phyloP scores from a whole-genome alignment of 1,140 invertebrate species.

The Zaprionus capensis region DNA sequence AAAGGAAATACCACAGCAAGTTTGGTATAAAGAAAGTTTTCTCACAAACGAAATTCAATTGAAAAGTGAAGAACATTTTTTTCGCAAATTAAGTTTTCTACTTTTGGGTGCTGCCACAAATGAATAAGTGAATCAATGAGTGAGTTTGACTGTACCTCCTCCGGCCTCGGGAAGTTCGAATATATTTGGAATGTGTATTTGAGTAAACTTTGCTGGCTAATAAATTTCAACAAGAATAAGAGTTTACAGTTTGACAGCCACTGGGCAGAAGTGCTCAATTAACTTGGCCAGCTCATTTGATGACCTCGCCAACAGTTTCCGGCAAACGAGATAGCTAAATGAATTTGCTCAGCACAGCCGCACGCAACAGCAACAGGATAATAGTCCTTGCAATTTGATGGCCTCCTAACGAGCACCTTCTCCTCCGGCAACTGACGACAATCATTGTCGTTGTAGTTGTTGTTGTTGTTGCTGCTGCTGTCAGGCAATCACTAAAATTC shows the following conservation, averaged over 20 bases:
- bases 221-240: slow-evolving; percentile 19
- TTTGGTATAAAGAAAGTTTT: slow-evolving; percentile 19
- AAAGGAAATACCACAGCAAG: slow-evolving; percentile 13
- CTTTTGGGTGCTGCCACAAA: slow-evolving; percentile 56
- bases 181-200: slow-evolving; percentile 6
- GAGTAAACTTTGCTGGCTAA: slow-evolving; percentile 34
- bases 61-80: slow-evolving; percentile 40
- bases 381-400: slow-evolving; percentile 31
- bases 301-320: slow-evolving; percentile 21
- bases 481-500: slow-evolving; percentile 19
- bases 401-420: slow-evolving; percentile 19
- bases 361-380: slow-evolving; percentile 25
- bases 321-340: slow-evolving; percentile 23
- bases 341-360: slow-evolving; percentile 22
- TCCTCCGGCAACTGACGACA: slow-evolving; percentile 21
- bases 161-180: slow-evolving; percentile 5
- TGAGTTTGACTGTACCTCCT: slow-evolving; percentile 6
- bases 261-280: slow-evolving; percentile 31
- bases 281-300: slow-evolving; percentile 28
- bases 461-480: neutral
- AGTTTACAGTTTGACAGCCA: slow-evolving; percentile 14
- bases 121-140: slow-evolving; percentile 58
- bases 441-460: slow-evolving; percentile 9
- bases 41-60: slow-evolving; percentile 43
- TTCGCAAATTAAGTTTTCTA: slow-evolving; percentile 65